Evolutionary conservation across 2,113 vertebrate genomes (phyloP), one percentile per base, ranked within the genome.

Genomic region (Fulica atra): DNA sequence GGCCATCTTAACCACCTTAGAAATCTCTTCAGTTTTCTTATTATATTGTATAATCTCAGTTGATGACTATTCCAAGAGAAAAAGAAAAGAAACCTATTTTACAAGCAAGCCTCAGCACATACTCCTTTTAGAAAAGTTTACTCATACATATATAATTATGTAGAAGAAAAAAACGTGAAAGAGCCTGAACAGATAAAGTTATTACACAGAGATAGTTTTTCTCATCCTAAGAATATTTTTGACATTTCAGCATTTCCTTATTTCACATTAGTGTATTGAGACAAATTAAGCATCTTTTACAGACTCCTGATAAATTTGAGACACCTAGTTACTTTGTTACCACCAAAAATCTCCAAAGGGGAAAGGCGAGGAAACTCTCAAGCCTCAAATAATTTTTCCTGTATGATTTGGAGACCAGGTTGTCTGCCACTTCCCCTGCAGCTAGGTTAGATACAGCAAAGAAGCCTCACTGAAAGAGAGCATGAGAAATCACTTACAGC

Each of bases 391-490:
- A 6, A 23, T 23, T 19, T 42, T 84, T 36, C 3, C 9, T 57
- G 5, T 2, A 11, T 4, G 15, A 28, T 50, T 46, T 21, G 2
- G 9, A 44, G 9, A 1, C 1, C 33, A 78, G 19, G n/a, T 44
- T 87, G 78, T 28, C 15, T 69, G 1, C 8, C 13, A 7, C 42
- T 73, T 87, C 4, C 44, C 71, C 12, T 35, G 11, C 63, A 51
- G 1, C 38, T 23, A 18, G 10, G 8, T 16, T 73, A 42, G 69
- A 42, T 7, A 25, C 8, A 65, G 0, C 33, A 44, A 66, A 57
- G 4, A 81, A 65, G 4, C 3, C 31, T 28, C 90, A 86, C 2
- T 2, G 3, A 83, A 4, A 40, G 17, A 65, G 69, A 68, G 64
- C 1, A 4, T 1, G 3, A 50, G 13, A 9, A 11, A 10, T 28